Conservation (phyloP, 2,113 vertebrate genomes). For the Scopus umbretta region DNA sequence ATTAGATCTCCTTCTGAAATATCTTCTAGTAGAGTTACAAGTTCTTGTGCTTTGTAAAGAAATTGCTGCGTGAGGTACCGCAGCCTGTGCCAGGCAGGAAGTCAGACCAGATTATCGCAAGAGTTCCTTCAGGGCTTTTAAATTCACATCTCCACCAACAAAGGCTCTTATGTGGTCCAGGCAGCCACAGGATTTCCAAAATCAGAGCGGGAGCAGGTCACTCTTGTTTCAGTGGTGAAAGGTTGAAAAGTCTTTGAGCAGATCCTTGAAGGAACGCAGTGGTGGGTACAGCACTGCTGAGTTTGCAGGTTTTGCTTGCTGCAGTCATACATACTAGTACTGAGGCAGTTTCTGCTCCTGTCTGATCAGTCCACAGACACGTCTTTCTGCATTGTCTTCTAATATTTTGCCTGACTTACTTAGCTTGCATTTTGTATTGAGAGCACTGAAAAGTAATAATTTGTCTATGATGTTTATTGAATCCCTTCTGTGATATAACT, state of each 20-base stretch:
- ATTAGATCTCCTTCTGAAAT: constrained; percentile 52
- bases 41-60: constrained; percentile 50
- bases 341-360: too few species aligned
- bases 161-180: constrained; percentile 28
- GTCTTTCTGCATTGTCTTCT: too few species aligned
- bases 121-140: constrained; percentile 48
- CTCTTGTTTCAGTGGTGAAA: constrained; percentile 24
- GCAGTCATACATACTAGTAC: too few species aligned
- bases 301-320: too few species aligned
- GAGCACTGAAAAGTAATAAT: background rate
- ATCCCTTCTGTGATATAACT: background rate
- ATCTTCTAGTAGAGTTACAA: constrained; percentile 33
- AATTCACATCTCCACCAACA: constrained; percentile 36
- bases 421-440: too few species aligned
- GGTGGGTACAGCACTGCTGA: rapidly evolving
- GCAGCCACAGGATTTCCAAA: constrained; percentile 34
- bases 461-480: background rate
- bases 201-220: background rate
- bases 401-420: too few species aligned
- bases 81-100: constrained; percentile 37
- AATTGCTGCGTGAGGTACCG: constrained; percentile 31
- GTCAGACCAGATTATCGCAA: constrained; percentile 40
- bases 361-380: too few species aligned
- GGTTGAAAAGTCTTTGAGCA: constrained; percentile 20
- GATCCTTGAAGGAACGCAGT: rapidly evolving